Conservation (phyloP, 2,888 invertebrate species). For the Meganola albula region DNA sequence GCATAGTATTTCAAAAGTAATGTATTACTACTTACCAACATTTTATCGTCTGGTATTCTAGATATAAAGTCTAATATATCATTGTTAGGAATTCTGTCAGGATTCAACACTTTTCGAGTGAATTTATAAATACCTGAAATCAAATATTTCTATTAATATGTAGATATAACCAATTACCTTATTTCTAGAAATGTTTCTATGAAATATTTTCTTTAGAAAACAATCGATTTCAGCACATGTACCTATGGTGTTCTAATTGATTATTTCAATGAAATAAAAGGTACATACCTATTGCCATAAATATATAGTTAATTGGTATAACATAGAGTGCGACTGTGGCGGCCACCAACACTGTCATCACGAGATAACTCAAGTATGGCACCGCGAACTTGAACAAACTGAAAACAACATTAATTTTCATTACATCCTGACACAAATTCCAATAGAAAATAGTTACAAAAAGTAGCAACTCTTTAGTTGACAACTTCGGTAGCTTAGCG, state of each 20-base stretch:
- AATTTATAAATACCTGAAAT: constrained; percentile 66
- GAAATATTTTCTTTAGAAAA: background rate
- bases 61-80: constrained; percentile 66
- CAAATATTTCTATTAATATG: too few relatives aligned
- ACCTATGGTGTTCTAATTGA: background rate
- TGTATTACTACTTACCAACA: constrained; percentile 45
- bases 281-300: constrained; percentile 62
- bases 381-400: constrained; percentile 64
- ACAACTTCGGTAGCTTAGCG: too few relatives aligned
- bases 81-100: constrained; percentile 62
- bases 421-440: too few relatives aligned
- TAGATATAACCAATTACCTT: too few relatives aligned
- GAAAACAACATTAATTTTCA: too few relatives aligned
- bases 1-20: background rate
- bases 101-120: constrained; percentile 55
- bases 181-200: background rate
- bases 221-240: background rate
- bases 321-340: constrained; percentile 51
- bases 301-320: constrained; percentile 60
- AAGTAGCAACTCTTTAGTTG: too few relatives aligned
- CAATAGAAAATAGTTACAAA: too few relatives aligned
- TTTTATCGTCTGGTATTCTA: constrained; percentile 61
- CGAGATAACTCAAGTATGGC: constrained; percentile 64
- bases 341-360: constrained; percentile 43
- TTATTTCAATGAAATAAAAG: too few relatives aligned